Evolutionary conservation across 2,113 vertebrate genomes (phyloP).

Genomic region (Protomyctophum bolini): DNA sequence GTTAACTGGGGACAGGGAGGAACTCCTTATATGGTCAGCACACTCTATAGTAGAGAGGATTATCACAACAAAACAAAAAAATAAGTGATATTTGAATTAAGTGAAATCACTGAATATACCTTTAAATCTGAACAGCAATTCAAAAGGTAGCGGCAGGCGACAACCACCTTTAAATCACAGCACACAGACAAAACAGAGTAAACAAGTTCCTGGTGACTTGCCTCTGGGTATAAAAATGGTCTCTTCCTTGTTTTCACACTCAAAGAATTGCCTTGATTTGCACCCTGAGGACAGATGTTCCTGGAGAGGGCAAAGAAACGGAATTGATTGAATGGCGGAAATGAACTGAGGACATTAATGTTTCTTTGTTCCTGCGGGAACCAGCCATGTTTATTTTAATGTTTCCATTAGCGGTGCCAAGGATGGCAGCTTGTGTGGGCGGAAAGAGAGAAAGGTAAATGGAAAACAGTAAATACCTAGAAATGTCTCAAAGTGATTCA

Average conservation of each 20-base stretch:
- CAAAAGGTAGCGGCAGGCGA: conserved; percentile 1
- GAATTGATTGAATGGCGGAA: conserved; percentile 42
- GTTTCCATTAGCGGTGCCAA: conserved; percentile 51
- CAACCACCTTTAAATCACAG: neutral
- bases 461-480: conserved; percentile 23
- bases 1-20: no score
- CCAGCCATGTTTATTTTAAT: conserved; percentile 43
- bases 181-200: conserved; percentile 1
- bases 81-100: no score
- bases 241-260: conserved; percentile 12
- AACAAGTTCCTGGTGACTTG: conserved; percentile 5
- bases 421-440: conserved; percentile 44
- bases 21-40: no score
- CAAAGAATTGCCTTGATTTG: conserved; percentile 8
- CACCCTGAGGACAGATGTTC: conserved; percentile 51
- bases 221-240: conserved; percentile 6
- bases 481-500: conserved; percentile 38
- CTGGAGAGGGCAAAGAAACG: conserved; percentile 19
- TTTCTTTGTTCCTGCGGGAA: conserved; percentile 47
- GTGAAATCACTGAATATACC: no score
- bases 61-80: no score
- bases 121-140: neutral
- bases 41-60: no score
- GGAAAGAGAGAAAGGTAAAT: conserved; percentile 34
- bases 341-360: conserved; percentile 33